phyloP scores from a whole-genome alignment of 1,140 invertebrate species.

The Eurosta solidaginis region DNA sequence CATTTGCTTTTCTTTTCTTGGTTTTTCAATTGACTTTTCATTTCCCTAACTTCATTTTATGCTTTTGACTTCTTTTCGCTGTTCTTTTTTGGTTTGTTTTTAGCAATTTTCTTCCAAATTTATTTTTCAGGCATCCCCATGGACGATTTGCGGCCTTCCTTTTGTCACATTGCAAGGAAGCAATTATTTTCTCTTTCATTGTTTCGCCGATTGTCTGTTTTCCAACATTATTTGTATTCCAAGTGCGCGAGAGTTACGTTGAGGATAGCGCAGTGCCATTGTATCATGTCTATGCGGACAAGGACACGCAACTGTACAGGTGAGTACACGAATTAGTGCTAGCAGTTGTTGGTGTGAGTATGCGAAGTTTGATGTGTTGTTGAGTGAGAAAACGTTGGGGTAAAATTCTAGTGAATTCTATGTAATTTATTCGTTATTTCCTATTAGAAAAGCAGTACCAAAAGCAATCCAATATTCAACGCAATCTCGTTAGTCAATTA shows the following conservation, averaged over 20 bases:
- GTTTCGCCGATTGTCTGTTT: conserved; percentile 77
- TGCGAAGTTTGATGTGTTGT: too few relatives aligned
- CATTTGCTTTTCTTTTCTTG: background rate
- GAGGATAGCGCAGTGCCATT: conserved; percentile 61
- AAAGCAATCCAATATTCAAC: too few relatives aligned
- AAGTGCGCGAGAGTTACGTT: conserved; percentile 60
- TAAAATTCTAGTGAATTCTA: too few relatives aligned
- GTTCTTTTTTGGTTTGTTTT: conserved; percentile 33
- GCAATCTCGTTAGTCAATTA: too few relatives aligned
- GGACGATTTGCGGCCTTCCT: conserved; percentile 53
- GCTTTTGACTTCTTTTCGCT: conserved; percentile 16
- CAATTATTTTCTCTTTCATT: conserved; percentile 74
- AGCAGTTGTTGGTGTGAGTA: too few relatives aligned
- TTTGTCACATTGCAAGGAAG: conserved; percentile 68
- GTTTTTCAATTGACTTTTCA: background rate
- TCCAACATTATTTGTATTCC: conserved; percentile 76
- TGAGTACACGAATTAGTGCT: conserved; percentile 30
- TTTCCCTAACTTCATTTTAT: background rate
- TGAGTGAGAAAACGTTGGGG: too few relatives aligned
- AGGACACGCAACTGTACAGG: conserved; percentile 65
- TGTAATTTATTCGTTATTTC: too few relatives aligned
- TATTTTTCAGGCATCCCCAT: conserved; percentile 66
- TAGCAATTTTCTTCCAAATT: conserved; percentile 57
- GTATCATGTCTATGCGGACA: conserved; percentile 71
- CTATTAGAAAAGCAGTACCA: too few relatives aligned